phyloP scores from a whole-genome alignment of 2,113 vertebrate genomes.

The Scopus umbretta region DNA sequence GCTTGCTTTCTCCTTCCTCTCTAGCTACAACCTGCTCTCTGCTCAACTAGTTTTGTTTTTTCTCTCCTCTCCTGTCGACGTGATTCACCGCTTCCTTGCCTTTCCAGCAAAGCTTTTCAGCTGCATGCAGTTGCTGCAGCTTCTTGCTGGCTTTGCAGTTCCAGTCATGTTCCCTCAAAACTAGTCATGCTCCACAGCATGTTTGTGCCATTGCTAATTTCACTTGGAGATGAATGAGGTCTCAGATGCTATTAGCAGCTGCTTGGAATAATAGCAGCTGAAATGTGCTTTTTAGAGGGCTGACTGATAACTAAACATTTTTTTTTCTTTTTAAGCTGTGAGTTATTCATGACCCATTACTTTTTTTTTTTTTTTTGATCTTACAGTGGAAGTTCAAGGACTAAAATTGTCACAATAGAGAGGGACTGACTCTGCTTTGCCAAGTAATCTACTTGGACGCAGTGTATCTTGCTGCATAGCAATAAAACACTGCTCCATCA shows the following conservation, averaged over 20 bases:
- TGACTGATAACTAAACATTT: neutral
- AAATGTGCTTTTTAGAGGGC: neutral
- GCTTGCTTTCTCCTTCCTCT: neutral
- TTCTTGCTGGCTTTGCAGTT: constrained; percentile 26
- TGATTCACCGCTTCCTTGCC: neutral
- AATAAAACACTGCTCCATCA: neutral
- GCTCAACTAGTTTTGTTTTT: neutral
- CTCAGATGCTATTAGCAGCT: constrained; percentile 31
- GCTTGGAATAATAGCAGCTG: neutral
- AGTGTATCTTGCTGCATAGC: neutral
- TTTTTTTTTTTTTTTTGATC: neutral
- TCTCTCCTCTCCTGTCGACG: fast-evolving
- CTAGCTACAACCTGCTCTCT: neutral
- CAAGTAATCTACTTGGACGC: neutral
- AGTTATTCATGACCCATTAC: neutral
- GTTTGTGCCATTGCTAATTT: constrained; percentile 27
- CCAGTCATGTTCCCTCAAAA: neutral
- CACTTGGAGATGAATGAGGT: neutral
- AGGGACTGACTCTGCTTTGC: neutral
- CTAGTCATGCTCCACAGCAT: neutral
- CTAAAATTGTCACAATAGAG: neutral
- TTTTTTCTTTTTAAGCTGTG: neutral
- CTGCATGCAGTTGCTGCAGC: neutral
- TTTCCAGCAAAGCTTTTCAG: neutral
- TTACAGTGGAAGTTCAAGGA: neutral